Evolutionary conservation across 1,140 invertebrate genomes (phyloP).

Genomic region (Trissolcus basalis): DNA sequence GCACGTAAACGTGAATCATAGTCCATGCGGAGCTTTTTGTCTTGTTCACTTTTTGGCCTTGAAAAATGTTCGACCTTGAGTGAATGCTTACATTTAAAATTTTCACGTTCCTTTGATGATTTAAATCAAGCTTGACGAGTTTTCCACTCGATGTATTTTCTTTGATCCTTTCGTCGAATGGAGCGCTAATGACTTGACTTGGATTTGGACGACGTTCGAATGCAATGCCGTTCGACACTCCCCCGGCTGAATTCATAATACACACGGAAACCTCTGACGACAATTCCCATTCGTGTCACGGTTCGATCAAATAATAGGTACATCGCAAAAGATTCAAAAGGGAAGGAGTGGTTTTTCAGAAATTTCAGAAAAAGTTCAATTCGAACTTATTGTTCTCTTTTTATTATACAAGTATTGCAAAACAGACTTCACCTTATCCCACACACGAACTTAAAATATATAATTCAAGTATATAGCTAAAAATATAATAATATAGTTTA

Average conservation of each 20-base stretch:
- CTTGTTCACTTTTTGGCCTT: not conserved
- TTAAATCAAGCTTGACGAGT: constrained; percentile 17
- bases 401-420: no score
- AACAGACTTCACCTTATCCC: no score
- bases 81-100: not conserved
- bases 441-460: no score
- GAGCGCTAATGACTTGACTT: constrained; percentile 44
- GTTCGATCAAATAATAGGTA: constrained; percentile 50
- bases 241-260: constrained; percentile 36
- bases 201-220: constrained; percentile 32
- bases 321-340: constrained; percentile 10
- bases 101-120: not conserved
- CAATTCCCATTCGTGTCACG: constrained; percentile 45
- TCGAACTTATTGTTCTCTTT: no score
- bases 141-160: constrained; percentile 27
- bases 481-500: no score
- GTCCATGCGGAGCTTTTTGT: not conserved
- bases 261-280: constrained; percentile 11
- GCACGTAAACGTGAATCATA: no score
- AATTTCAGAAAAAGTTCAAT: no score
- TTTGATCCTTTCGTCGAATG: constrained; percentile 41
- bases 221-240: constrained; percentile 31
- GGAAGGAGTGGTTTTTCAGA: not conserved
- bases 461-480: no score
- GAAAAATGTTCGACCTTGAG: not conserved